Evolutionary conservation across 1,140 invertebrate genomes (phyloP).

Genomic region (Drosophila grimshawi): DNA sequence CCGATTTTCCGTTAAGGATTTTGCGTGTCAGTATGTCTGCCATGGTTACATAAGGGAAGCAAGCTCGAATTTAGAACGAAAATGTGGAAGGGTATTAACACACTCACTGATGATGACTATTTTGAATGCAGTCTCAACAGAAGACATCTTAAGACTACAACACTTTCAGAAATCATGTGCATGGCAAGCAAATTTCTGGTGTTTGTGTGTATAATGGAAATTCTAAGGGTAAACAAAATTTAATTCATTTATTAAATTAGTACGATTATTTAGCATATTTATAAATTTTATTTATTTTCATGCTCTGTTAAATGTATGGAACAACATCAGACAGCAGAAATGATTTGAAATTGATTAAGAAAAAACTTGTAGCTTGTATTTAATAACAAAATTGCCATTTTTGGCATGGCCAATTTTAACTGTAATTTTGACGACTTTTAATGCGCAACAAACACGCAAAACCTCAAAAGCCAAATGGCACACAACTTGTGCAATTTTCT

Average conservation of each 20-base stretch:
- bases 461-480: constrained; percentile 16
- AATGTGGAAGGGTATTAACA: neutral
- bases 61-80: neutral
- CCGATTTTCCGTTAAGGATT: neutral
- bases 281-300: too few relatives aligned
- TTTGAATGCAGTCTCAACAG: neutral
- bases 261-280: too few relatives aligned
- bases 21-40: neutral
- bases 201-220: too few relatives aligned
- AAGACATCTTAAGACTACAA: neutral
- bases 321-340: too few relatives aligned
- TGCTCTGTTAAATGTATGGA: too few relatives aligned
- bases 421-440: constrained; percentile 38
- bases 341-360: too few relatives aligned
- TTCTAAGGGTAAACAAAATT: too few relatives aligned
- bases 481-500: constrained; percentile 56
- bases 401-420: constrained; percentile 3
- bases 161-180: neutral
- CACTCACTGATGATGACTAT: neutral
- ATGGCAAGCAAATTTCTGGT: too few relatives aligned
- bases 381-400: neutral
- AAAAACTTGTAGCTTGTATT: neutral
- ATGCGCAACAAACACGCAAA: constrained; percentile 46
- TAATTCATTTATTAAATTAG: too few relatives aligned
- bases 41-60: constrained; percentile 26